Percentiles rank a stretch among this genome's conserved stretches.
phyloP scores from a whole-genome alignment of 2,113 vertebrate species.

The Melanostigma gelatinosum region DNA sequence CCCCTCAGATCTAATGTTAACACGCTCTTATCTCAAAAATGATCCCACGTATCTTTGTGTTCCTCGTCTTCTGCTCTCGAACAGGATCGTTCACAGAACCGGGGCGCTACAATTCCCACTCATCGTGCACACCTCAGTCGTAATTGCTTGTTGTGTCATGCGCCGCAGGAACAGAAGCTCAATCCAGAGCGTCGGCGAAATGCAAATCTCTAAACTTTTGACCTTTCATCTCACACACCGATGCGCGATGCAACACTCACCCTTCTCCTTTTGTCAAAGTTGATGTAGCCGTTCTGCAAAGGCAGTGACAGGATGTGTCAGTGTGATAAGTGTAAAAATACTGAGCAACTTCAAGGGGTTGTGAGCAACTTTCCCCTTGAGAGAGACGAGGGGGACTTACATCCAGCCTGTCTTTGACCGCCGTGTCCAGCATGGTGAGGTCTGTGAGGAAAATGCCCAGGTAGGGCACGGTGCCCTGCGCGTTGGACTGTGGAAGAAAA shows the following conservation, averaged over 20 bases:
- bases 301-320: slow-evolving; percentile 26
- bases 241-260: slow-evolving; percentile 71
- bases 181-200: neutral
- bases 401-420: slow-evolving; percentile 89
- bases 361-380: neutral
- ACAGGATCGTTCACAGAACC: neutral
- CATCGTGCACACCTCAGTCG: neutral
- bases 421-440: slow-evolving; percentile 91
- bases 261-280: slow-evolving; percentile 93
- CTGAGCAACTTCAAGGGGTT: neutral
- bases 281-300: slow-evolving; percentile 91
- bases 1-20: slow-evolving; percentile 27
- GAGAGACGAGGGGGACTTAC: slow-evolving; percentile 67
- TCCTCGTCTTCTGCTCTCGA: neutral
- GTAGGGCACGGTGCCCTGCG: slow-evolving; percentile 88
- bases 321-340: slow-evolving; percentile 15
- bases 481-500: slow-evolving; percentile 60
- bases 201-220: neutral
- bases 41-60: neutral
- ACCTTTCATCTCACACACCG: slow-evolving; percentile 5
- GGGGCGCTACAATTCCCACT: neutral
- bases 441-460: slow-evolving; percentile 93
- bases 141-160: neutral
- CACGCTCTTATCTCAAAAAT: slow-evolving; percentile 8
- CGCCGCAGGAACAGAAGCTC: slow-evolving; percentile 1